These are phyloP conservation scores for Egretta garzetta DNA, from an alignment of 2,113 vertebrate genomes.

Conservation along the genomic window DNA sequence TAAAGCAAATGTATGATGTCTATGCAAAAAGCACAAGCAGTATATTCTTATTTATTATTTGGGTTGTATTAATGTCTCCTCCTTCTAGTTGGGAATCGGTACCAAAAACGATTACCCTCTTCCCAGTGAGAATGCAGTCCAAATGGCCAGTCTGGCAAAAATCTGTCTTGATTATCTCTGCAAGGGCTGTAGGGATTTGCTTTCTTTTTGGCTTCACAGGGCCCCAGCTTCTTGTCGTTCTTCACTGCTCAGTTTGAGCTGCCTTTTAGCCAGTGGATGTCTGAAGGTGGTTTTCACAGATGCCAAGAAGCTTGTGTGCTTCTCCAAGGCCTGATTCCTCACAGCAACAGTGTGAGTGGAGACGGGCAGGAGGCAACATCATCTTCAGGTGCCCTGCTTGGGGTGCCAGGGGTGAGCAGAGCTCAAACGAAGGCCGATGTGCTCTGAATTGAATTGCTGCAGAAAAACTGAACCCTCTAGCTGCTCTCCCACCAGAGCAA, in stretches of 20 bases:
- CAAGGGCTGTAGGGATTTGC: neutral
- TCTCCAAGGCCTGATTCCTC: fast-evolving
- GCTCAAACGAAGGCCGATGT: fast-evolving
- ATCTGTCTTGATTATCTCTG: neutral
- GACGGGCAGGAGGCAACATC: neutral
- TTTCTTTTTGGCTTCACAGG: neutral
- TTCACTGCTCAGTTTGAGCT: neutral
- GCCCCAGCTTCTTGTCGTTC: fast-evolving
- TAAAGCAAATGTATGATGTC: fast-evolving
- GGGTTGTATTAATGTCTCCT: neutral
- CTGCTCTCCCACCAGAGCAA: neutral
- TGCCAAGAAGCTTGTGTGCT: neutral
- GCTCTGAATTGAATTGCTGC: neutral
- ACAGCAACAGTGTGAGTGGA: neutral
- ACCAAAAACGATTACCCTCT: neutral
- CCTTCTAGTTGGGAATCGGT: neutral
- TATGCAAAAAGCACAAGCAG: neutral
- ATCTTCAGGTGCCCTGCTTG: neutral
- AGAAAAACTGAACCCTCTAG: neutral
- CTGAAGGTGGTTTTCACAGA: neutral
- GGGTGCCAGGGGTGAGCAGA: neutral
- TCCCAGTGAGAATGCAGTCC: neutral
- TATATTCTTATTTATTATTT: neutral
- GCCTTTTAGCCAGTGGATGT: neutral
- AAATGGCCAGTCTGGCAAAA: neutral